A percentile compares a stretch with the other conserved stretches of the same genome.
Evolutionary conservation across 2,888 invertebrate genomes (phyloP).

Genomic region (Mesorhabditis belari): DNA sequence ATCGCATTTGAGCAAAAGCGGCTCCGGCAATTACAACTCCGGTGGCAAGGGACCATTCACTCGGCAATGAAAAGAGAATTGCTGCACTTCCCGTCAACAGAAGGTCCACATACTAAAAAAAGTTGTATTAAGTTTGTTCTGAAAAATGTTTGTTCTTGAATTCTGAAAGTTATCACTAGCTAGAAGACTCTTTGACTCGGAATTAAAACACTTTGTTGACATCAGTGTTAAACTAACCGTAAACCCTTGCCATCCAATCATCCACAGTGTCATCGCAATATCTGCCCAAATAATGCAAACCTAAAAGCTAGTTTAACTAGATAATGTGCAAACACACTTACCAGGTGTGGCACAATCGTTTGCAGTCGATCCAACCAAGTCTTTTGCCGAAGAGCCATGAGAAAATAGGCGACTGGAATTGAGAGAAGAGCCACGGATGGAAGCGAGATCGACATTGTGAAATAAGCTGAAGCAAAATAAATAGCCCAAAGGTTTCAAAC

Average conservation of each 20-base stretch:
- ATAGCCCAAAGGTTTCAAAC: not conserved
- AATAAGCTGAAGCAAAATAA: slow-evolving; percentile 12
- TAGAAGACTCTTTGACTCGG: not conserved
- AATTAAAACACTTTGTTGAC: not conserved
- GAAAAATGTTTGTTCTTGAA: not conserved
- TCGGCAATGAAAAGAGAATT: slow-evolving; percentile 27
- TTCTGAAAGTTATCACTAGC: not conserved
- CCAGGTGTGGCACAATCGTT: slow-evolving; percentile 34
- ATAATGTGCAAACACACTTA: too few relatives aligned
- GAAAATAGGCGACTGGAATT: slow-evolving; percentile 31
- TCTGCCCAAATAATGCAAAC: slow-evolving; percentile 40
- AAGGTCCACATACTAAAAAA: slow-evolving; percentile 9
- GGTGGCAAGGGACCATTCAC: slow-evolving; percentile 9
- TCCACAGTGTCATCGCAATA: slow-evolving; percentile 31
- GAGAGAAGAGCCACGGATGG: slow-evolving; percentile 29
- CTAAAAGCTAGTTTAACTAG: too few relatives aligned
- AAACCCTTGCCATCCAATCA: slow-evolving; percentile 31
- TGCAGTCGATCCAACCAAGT: slow-evolving; percentile 13
- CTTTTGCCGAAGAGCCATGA: slow-evolving; percentile 18
- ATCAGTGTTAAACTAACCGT: slow-evolving; percentile 7
- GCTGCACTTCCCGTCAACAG: slow-evolving; percentile 24
- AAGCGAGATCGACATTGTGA: slow-evolving; percentile 22
- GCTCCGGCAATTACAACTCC: slow-evolving; percentile 17
- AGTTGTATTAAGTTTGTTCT: not conserved
- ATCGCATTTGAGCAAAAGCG: slow-evolving; percentile 19